Base-by-base conservation (phyloP, 2,797 vertebrate species). In the Megaceryle alcyon region DNA sequence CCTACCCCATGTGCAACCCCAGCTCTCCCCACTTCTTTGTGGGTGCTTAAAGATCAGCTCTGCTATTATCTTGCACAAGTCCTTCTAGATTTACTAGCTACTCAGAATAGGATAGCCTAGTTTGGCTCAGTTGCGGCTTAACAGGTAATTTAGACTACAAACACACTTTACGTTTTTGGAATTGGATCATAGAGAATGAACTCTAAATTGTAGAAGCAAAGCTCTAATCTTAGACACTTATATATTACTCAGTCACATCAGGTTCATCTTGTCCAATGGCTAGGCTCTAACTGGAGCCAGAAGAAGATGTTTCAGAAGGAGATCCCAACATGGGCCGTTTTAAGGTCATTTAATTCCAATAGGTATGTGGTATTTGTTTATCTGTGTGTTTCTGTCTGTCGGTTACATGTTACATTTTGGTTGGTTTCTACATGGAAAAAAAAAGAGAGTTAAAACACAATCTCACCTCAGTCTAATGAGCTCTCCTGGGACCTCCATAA, bases 401-500 rank as follows among this genome's bases (percentile, higher is more conserved):
- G 35, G 23, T 72, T 78, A 4, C 9, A 33, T 37, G 10, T 17
- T 66, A 60, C 15, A 70, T 95, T 92, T 86, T 66, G 70, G 70
- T 86, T 73, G 41, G 31, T 70, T 86, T 86, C 51, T 70, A 51
- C 18, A 46, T 0, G 19, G 26, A n/a, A 29, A 54, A 48, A 64
- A 64, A 49, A 63, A 68, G 9, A 61, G 12, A 29, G 63, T 84
- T 92, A 88, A 92, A 82, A 78, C 80, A 90, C 82, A 84, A 76
- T 43, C 80, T 95, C 80, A 86, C 85, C 85, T 91, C 85, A 14
- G 49, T 86, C 77, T 97, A 97, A 97, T 93, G 93, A 96, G 96
- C 29, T 93, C 94, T 94, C 86, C 49, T 0, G 92, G 49, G 96
- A 90, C 29, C 26, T 48, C 63, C 82, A 76, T 76, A 90, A 88